Base-by-base conservation (phyloP, 2,888 invertebrate genomes). In the Rhopalosiphum nymphaeae region DNA sequence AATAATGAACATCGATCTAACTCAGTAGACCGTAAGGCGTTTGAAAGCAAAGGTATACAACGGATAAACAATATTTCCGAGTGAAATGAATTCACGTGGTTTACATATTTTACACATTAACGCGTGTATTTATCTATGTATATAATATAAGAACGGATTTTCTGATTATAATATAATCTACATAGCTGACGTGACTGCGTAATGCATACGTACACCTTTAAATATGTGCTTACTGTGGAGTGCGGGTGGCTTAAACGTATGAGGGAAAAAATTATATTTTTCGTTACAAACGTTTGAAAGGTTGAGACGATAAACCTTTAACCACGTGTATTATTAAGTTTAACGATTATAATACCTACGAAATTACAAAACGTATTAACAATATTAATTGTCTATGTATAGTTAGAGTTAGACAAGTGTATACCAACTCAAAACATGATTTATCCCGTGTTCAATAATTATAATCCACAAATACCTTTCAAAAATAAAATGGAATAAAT, bases 1-100 rank as follows among this genome's bases (percentile, higher is more conserved):
- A 49, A 61, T 44, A 67, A 84, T 78, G 7, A 78, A 78, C 44
- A 78, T 88, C 46, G 46, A 46, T 88, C 87, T 88, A 36, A 21
- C 87, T n/a, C 21, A 10, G 21, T 85, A 42, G 21, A 42, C 44
- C n/a, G 21, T 36, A 46, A 2, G 78, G 7, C 26, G 42, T 42
- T 85, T 85, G 49, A 53, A 84, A 91, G 42, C 85, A 85, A 78
- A 46, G 2, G 78, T 78, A 36, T 53, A 46, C 44, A 91, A 53
- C 78, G 91, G 26, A 36, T 49, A 78, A 91, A 78, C 49, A 91
- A 91, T 53, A 91, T 53, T 53, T 91, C 53, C 13, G 26, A 78
- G 42, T 78, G 42, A 36, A 49, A 49, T n/a, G 11, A n/a, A 90
- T 46, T 61, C 10, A 10, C 7, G 90, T 78, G 78, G 90, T 21